Evolutionary conservation across 2,797 vertebrate species (phyloP).

Genomic region (Darevskia mixta): DNA sequence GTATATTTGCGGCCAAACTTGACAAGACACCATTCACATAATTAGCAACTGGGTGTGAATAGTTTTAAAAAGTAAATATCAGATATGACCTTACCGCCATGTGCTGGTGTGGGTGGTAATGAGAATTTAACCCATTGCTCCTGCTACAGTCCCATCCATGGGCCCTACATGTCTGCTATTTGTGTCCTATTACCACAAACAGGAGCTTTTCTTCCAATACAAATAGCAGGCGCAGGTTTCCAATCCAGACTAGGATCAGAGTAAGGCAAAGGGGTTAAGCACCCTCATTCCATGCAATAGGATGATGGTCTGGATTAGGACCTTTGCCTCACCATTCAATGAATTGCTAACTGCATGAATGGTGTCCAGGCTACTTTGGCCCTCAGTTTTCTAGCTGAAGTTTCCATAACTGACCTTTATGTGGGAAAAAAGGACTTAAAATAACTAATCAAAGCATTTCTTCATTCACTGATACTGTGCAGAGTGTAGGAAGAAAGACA

Average conservation of each 20-base stretch:
- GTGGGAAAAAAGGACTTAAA: background rate
- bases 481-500: constrained; percentile 37
- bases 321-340: background rate
- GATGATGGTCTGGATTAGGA: background rate
- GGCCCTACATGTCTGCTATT: background rate
- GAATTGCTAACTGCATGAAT: background rate
- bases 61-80: background rate
- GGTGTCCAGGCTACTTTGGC: background rate
- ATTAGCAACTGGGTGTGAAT: background rate
- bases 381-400: background rate
- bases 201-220: background rate
- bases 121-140: background rate
- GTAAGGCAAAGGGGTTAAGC: background rate
- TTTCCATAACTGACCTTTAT: background rate
- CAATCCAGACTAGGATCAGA: background rate
- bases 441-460: background rate
- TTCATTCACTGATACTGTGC: background rate
- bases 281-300: background rate
- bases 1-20: background rate
- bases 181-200: background rate
- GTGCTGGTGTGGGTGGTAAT: background rate
- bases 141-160: background rate
- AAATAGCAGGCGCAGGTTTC: background rate
- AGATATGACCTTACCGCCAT: background rate
- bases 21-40: background rate